A percentile compares a stretch with the other conserved stretches of the same genome.
Evolutionary conservation across 2,888 invertebrate species (phyloP).

Genomic region (Hirtodrosophila alboralis): DNA sequence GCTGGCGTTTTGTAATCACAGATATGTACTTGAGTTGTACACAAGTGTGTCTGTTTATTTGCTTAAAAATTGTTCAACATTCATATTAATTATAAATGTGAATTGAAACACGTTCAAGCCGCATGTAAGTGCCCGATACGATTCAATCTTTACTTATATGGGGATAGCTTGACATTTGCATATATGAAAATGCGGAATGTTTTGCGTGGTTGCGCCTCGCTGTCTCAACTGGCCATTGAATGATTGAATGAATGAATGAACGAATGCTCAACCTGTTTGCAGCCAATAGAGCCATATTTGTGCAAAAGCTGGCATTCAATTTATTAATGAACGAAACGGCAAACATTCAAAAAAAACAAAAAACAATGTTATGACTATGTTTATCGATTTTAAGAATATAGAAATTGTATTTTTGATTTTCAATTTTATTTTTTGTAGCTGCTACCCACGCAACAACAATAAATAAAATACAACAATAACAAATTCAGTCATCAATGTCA

Average conservation of each 20-base stretch:
- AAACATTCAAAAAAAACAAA: slow-evolving; percentile 46
- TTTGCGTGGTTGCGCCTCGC: slow-evolving; percentile 64
- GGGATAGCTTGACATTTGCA: slow-evolving; percentile 58
- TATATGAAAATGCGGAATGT: slow-evolving; percentile 56
- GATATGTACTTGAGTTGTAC: slow-evolving; percentile 40
- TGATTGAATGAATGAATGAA: slow-evolving; percentile 24
- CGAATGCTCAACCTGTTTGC: slow-evolving; percentile 45
- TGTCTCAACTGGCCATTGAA: slow-evolving; percentile 40
- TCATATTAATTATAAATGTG: slow-evolving; percentile 73
- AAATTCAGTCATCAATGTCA: slow-evolving; percentile 60
- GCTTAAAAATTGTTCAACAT: slow-evolving; percentile 40
- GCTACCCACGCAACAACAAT: slow-evolving; percentile 36
- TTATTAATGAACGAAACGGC: slow-evolving; percentile 64
- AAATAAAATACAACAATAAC: slow-evolving; percentile 9
- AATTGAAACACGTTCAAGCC: slow-evolving; percentile 69
- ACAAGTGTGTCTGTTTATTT: slow-evolving; percentile 9
- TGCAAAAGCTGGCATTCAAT: slow-evolving; percentile 51
- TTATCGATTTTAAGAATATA: slow-evolving; percentile 1
- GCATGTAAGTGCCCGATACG: slow-evolving; percentile 35
- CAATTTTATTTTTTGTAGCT: slow-evolving; percentile 15
- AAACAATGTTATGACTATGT: slow-evolving; percentile 35
- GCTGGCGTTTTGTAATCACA: slow-evolving; percentile 22
- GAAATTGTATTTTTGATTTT: slow-evolving; percentile 13
- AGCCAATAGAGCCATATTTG: slow-evolving; percentile 65
- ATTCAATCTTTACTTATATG: slow-evolving; percentile 55